A percentile compares a stretch with the other conserved stretches of the same genome.
Evolutionary conservation across 2,797 vertebrate species (phyloP).

Genomic region (Synanceia verrucosa): DNA sequence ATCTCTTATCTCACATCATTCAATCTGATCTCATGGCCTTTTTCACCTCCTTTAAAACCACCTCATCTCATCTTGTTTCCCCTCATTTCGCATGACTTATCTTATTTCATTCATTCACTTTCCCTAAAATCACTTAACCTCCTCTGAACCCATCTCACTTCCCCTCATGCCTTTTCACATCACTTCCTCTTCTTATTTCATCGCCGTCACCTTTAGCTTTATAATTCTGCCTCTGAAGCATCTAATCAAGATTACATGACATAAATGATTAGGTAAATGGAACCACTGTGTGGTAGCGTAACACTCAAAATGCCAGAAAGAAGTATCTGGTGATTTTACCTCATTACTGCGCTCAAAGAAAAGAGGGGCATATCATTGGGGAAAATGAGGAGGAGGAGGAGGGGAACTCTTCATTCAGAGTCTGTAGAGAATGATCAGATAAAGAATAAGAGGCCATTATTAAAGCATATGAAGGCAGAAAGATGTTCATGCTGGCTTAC

Average conservation of each 20-base stretch:
- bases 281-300: neutral
- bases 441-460: slow-evolving; percentile 9
- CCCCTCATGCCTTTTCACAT: neutral
- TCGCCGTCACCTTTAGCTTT: neutral
- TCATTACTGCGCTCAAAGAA: neutral
- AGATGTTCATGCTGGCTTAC: slow-evolving; percentile 16
- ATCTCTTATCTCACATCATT: neutral
- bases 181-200: neutral
- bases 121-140: neutral
- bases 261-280: neutral
- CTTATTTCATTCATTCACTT: neutral
- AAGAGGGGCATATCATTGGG: neutral
- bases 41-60: neutral
- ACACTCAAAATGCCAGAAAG: slow-evolving; percentile 1
- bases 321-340: neutral
- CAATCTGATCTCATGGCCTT: neutral
- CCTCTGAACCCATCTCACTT: neutral
- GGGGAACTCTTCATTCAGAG: neutral
- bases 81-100: neutral
- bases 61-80: neutral
- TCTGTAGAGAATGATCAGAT: slow-evolving; percentile 2
- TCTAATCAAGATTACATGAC: neutral
- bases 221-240: neutral
- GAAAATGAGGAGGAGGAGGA: neutral
- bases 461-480: slow-evolving; percentile 23